Evolutionary conservation across 2,888 invertebrate genomes (phyloP).

Genomic region (Dendrolimus houi): DNA sequence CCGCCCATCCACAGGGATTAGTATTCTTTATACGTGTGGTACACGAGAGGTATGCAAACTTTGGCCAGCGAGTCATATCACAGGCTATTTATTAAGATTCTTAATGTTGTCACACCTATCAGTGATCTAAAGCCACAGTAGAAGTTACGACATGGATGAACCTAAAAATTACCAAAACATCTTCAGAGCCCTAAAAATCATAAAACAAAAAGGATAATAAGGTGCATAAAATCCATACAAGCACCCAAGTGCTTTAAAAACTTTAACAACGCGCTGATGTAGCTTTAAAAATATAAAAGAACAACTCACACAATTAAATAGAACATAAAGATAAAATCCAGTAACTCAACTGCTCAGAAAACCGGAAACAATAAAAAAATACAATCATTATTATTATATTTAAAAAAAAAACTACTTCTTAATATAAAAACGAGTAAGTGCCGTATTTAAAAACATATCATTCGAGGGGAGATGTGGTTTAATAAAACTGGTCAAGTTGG

Average conservation of each 20-base stretch:
- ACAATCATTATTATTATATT: conserved; percentile 9
- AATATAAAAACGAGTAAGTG: conserved; percentile 11
- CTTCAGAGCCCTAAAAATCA: no score
- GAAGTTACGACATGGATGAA: no score
- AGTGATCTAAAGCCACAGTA: no score
- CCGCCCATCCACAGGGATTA: no score
- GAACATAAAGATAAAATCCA: conserved; percentile 22
- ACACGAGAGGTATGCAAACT: no score
- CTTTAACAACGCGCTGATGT: neutral
- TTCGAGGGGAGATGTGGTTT: conserved; percentile 15
- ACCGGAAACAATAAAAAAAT: conserved; percentile 27
- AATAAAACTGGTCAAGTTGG: conserved; percentile 5
- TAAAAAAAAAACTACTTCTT: neutral
- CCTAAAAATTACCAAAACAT: no score
- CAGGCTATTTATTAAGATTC: no score
- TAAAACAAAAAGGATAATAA: no score
- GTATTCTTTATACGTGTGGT: no score
- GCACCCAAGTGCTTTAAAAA: neutral
- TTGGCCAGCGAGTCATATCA: no score
- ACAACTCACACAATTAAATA: conserved; percentile 18
- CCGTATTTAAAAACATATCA: conserved; percentile 22
- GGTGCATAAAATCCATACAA: no score
- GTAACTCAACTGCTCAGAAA: conserved; percentile 13
- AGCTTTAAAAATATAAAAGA: neutral
- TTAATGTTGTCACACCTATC: no score